Evolutionary conservation across 2,888 invertebrate species (phyloP), one percentile per base, ranked within the genome.

Genomic region (Pterostichus niger): DNA sequence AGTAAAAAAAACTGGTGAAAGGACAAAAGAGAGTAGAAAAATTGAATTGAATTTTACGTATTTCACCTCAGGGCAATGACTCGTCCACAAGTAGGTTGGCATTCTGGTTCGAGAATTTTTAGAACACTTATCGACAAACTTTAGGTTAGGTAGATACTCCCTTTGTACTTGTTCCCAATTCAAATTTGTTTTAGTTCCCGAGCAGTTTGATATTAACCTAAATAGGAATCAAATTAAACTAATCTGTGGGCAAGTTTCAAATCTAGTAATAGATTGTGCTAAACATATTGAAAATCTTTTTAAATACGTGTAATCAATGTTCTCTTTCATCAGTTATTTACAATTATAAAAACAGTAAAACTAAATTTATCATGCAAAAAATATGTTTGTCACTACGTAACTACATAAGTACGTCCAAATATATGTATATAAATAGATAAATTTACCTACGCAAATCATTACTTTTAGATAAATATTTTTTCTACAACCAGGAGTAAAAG

Each of bases 401-500:
- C 44, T 71, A 3, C 17, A 10, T 71, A 13, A 11, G 35, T 68
- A 24, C 24, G 24, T 24, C 24, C 24, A 24, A 24, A 24, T 24
- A 24, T 24, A 24, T 24, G 24, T 24, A 24, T 24, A 24, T 24
- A 24, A 24, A 24, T 24, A 24, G 24, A 24, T 24, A 24, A 24
- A 24, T 24, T 24, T 24, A 71, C 68, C 15, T 71, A 71, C 68
- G 44, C 68, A 71, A 17, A 71, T 71, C 35, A 46, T 33, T 15
- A 71, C 17, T 71, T 71, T 44, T 71, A 71, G 68, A 71, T 40
- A 71, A 10, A 10, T 71, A 71, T 71, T 71, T 71, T 71, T 44
- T 24, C 24, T 24, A 24, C 24, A 3, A 24, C 3, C 24, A 3
- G 24, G 24, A 2, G 24, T 24, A 24, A 24, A 24, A 24, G 24